phyloP scores from a whole-genome alignment of 2,113 vertebrate genomes.

The Lynx canadensis region DNA sequence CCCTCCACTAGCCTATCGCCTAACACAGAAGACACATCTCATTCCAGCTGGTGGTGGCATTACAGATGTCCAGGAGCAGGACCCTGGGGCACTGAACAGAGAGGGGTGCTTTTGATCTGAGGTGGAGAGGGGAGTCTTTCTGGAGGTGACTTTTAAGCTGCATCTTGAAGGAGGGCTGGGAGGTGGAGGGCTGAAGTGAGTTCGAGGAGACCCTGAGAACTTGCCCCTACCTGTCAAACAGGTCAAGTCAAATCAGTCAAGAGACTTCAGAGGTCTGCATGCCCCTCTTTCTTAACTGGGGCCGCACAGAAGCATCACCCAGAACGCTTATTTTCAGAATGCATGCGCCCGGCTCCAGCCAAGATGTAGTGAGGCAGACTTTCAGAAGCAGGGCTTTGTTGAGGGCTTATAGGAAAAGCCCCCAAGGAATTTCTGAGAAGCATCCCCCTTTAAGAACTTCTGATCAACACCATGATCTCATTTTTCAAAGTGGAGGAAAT shows the following conservation, averaged over 20 bases:
- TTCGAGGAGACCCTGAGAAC: rapidly evolving
- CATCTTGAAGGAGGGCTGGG: neutral
- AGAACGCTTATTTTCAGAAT: neutral
- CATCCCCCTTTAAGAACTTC: neutral
- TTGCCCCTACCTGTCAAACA: neutral
- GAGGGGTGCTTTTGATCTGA: neutral
- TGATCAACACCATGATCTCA: neutral
- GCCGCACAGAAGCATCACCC: rapidly evolving
- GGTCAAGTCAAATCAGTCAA: neutral
- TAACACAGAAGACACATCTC: neutral
- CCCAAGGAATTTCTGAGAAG: neutral
- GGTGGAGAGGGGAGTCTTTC: neutral
- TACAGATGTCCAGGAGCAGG: neutral
- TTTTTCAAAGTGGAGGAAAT: neutral
- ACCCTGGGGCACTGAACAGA: neutral
- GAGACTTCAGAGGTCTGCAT: neutral
- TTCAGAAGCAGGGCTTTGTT: neutral
- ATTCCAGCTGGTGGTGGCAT: neutral
- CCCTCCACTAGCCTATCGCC: rapidly evolving
- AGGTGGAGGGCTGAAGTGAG: too few species aligned
- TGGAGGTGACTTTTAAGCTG: neutral
- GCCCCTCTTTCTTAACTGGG: neutral
- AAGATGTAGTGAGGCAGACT: neutral
- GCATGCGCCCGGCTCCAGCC: rapidly evolving
- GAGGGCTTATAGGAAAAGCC: neutral